These are phyloP conservation scores for Rhopilema esculentum DNA, from an alignment of 30 jellyfish, hydroid and myxozoan species.

Conservation along the genomic window DNA sequence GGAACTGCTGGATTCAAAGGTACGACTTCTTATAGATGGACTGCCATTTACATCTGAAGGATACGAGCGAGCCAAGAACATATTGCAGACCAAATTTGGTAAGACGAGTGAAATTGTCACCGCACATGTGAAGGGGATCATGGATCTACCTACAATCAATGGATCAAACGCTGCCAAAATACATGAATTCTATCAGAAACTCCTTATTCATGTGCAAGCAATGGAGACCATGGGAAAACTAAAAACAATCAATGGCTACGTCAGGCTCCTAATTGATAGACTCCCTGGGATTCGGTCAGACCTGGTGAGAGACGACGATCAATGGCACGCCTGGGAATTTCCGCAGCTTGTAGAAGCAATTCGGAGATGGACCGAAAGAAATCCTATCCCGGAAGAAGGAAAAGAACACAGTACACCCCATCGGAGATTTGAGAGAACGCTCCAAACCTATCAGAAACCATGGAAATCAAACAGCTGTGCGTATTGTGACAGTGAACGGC, in stretches of 20 bases:
- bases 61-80: too few species aligned
- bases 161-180: slow-evolving; percentile 31
- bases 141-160: too few species aligned
- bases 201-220: slow-evolving; percentile 51
- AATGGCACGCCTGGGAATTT: slow-evolving; percentile 34
- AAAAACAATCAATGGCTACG: slow-evolving; percentile 30
- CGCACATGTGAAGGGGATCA: too few species aligned
- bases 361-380: too few species aligned
- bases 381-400: background rate
- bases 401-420: background rate
- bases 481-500: too few species aligned
- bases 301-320: slow-evolving; percentile 41
- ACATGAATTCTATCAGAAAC: slow-evolving; percentile 58
- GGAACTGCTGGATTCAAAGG: too few species aligned
- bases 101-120: too few species aligned
- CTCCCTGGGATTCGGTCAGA: slow-evolving; percentile 38
- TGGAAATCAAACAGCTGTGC: too few species aligned
- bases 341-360: slow-evolving; percentile 59
- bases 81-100: too few species aligned
- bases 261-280: too few species aligned
- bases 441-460: slow-evolving; percentile 6
- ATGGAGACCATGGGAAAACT: slow-evolving; percentile 45
- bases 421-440: background rate
- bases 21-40: too few species aligned
- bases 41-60: too few species aligned